Evolutionary conservation across 1,140 invertebrate species (phyloP).

Genomic region (Rhizoglyphus robini): DNA sequence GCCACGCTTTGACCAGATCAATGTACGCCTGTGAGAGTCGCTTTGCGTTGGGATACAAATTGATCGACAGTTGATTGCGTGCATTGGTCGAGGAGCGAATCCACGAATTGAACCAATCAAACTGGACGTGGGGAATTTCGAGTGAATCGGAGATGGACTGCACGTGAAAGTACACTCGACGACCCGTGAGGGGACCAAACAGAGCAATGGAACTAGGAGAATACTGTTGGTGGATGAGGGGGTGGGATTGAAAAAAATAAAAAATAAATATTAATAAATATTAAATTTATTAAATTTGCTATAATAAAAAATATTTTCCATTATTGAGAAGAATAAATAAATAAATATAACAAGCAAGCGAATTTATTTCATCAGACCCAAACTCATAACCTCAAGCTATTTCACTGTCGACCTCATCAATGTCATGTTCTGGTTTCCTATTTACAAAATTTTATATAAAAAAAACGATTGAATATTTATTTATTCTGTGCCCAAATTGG

Average conservation of each 20-base stretch:
- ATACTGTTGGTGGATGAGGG: too few relatives aligned
- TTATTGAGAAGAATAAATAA: too few relatives aligned
- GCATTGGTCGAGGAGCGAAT: neutral
- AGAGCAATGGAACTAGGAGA: conserved; percentile 78
- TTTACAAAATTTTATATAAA: too few relatives aligned
- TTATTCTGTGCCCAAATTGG: too few relatives aligned
- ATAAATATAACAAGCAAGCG: too few relatives aligned
- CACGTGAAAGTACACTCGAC: conserved; percentile 45
- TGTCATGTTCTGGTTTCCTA: too few relatives aligned
- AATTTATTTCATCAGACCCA: too few relatives aligned
- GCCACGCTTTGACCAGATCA: conserved; percentile 36
- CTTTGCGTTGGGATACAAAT: conserved; percentile 10
- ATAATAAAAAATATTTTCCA: too few relatives aligned
- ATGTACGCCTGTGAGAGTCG: neutral
- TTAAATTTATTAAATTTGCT: too few relatives aligned
- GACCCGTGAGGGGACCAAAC: conserved; percentile 52
- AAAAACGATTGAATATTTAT: too few relatives aligned
- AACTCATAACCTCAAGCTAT: too few relatives aligned
- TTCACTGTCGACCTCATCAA: too few relatives aligned
- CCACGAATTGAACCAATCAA: conserved; percentile 1
- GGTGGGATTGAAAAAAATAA: neutral
- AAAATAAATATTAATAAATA: neutral
- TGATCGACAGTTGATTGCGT: conserved; percentile 9
- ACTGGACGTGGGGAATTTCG: conserved; percentile 50
- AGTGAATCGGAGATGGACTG: conserved; percentile 90